Base-by-base conservation (phyloP, 2,113 vertebrate genomes). In the Chaetura pelagica region DNA sequence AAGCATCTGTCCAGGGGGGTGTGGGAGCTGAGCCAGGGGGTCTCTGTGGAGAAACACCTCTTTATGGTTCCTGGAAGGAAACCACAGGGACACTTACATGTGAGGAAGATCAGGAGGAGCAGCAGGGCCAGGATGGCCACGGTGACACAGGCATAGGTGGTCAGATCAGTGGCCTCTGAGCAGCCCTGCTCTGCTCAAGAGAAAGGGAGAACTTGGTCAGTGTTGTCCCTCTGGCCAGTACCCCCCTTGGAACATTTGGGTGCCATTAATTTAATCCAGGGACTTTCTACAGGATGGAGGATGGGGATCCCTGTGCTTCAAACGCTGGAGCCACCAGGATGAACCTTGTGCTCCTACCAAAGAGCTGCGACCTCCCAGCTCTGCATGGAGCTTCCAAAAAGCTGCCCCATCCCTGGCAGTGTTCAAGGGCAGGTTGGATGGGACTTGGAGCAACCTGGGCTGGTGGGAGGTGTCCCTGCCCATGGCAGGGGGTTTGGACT, bases 51-150 rank as follows among this genome's bases (percentile, higher is more conserved):
- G 3, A 8, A 54, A 64, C 38, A 40, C 29, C 21, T 72, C 7
- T 0, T 35, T 14, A 19, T 0, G 4, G 23, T 17, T 11, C 10
- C 57, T 51, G 78, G 71, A 51, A 30, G 79, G 42, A 38, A 51
- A 21, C 32, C 1, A 0, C 0, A 2, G 74, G 29, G 51, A 17
- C 64, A 86, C 92, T 71, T 59, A 93, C 92, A 24, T 3, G 4
- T 9, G 0, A 58, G 48, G 14, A 42, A 42, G 40, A 42, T 12
- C 27, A 69, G 4, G 18, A 61, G 7, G 6, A 49, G 4, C 38
- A 64, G 16, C 12, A 0, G 2, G 2, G 26, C 0, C 10, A 76
- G 1, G 15, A 49, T 1, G 1, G 4, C 12, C 1, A 4, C 19
- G 2, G 10, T 40, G 27, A 64, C 23, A 3, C 2, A 1, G 54